These are phyloP conservation scores for Bellardia bayeri DNA, from an alignment of 2,888 invertebrate genomes.

Conservation along the genomic window DNA sequence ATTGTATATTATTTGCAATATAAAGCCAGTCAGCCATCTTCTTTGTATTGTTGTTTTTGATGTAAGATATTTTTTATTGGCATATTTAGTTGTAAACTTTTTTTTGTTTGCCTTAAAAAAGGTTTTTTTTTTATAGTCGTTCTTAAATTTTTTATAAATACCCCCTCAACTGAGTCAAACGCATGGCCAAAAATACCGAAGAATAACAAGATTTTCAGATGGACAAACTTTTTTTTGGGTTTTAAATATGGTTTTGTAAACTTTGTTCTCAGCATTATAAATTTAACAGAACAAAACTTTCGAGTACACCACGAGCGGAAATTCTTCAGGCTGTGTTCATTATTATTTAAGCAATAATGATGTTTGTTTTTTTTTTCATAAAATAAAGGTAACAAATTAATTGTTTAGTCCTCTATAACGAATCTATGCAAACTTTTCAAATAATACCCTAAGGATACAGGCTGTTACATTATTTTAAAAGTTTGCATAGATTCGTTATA, in stretches of 20 bases:
- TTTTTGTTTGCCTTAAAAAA: constrained; percentile 32
- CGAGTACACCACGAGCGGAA: background rate
- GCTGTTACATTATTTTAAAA: no score
- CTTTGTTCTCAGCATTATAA: no score
- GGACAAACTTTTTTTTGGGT: no score
- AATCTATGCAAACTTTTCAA: background rate
- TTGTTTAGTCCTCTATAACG: background rate
- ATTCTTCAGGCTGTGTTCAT: background rate
- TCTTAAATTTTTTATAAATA: constrained; percentile 35
- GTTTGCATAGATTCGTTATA: background rate
- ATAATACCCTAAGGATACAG: no score
- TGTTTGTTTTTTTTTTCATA: no score
- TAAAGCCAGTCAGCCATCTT: background rate
- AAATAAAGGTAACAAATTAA: background rate
- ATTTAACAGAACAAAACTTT: background rate
- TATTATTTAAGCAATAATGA: background rate
- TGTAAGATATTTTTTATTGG: background rate
- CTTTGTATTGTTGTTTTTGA: background rate
- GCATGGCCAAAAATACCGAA: constrained; percentile 2
- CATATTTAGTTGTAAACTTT: no score
- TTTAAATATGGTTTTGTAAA: no score
- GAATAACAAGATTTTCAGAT: background rate
- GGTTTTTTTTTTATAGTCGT: background rate
- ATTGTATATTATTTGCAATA: background rate
- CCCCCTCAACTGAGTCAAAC: constrained; percentile 38